Evolutionary conservation across 2,888 invertebrate genomes (phyloP).

Genomic region (Troilus luridus): DNA sequence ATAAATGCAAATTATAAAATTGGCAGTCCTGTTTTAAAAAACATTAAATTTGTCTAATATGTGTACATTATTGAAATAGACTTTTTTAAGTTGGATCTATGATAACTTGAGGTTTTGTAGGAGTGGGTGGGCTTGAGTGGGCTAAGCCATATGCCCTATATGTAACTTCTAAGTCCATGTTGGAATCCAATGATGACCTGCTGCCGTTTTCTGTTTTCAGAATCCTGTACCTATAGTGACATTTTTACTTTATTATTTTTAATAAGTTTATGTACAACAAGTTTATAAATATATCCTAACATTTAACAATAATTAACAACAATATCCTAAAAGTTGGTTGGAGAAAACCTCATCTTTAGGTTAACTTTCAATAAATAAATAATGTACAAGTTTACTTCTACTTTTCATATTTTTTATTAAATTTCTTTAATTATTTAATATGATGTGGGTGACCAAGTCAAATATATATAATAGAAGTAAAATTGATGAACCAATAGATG

Average conservation of each 20-base stretch:
- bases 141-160: background rate
- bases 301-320: too few relatives aligned
- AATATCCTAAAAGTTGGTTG: too few relatives aligned
- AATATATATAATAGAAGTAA: too few relatives aligned
- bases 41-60: background rate
- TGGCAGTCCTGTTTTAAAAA: background rate
- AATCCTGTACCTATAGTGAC: conserved; percentile 32
- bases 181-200: conserved; percentile 49
- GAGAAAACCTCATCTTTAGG: too few relatives aligned
- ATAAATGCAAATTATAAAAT: background rate
- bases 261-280: background rate
- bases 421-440: background rate
- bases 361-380: too few relatives aligned
- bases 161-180: conserved; percentile 31
- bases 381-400: background rate
- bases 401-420: background rate
- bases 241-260: background rate
- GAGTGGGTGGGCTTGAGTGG: conserved; percentile 54
- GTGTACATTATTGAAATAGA: background rate
- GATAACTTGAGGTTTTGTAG: conserved; percentile 51
- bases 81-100: conserved; percentile 48
- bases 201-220: conserved; percentile 42
- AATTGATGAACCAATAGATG: too few relatives aligned
- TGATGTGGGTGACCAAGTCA: background rate
- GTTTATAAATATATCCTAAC: too few relatives aligned